These are phyloP conservation scores for Drosophila melanogaster DNA, from an alignment of 1,140 invertebrate species.

Conservation along the genomic window Release_6_plus_ISO1_MT NT_033779.5:5490001-5490500, in stretches of 20 bases:
- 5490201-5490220: constrained; percentile 77
- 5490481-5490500: constrained; percentile 34
- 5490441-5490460: constrained; percentile 30
- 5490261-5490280: constrained; percentile 61
- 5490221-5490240: constrained; percentile 84
- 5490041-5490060: constrained; percentile 69
- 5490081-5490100: constrained; percentile 76
- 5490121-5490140: constrained; percentile 38
- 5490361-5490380: constrained; percentile 82
- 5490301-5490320: constrained; percentile 35
- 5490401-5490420: constrained; percentile 58
- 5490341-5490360: constrained; percentile 82
- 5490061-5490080: constrained; percentile 41
- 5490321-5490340: constrained; percentile 64
- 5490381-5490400: constrained; percentile 45
- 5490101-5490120: constrained; percentile 80
- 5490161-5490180: constrained; percentile 66
- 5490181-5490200: constrained; percentile 68
- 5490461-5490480: neutral
- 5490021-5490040: constrained; percentile 28
- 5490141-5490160: constrained; percentile 37
- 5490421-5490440: constrained; percentile 54
- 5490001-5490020: constrained; percentile 37
- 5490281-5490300: constrained; percentile 23
- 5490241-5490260: constrained; percentile 83